A percentile compares a stretch with the other conserved stretches of the same genome.
Evolutionary conservation across 2,888 invertebrate genomes (phyloP).

Genomic region (Toxonevra muliebris): DNA sequence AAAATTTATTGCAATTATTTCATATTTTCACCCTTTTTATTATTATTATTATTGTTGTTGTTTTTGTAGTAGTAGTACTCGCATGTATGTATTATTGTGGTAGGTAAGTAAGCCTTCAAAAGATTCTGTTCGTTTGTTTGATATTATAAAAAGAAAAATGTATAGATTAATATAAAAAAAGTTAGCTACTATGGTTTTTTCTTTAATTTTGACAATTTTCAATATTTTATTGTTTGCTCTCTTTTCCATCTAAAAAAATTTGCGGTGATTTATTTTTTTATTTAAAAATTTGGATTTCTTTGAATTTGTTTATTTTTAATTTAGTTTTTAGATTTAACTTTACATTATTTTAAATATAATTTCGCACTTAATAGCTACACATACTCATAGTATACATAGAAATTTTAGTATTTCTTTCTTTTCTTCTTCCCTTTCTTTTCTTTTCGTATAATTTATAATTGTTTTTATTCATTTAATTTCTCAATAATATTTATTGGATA

Average conservation of each 20-base stretch:
- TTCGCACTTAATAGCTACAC: slow-evolving; percentile 9
- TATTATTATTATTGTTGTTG: neutral
- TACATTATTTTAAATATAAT: slow-evolving; percentile 2
- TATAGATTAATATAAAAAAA: slow-evolving; percentile 15
- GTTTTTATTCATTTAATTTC: neutral
- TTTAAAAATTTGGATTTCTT: neutral
- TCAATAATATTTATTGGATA: slow-evolving; percentile 11
- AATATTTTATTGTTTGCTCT: too few relatives aligned
- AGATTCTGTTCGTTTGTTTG: slow-evolving; percentile 13
- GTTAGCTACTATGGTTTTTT: neutral
- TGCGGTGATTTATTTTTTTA: slow-evolving; percentile 7
- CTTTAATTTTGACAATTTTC: too few relatives aligned
- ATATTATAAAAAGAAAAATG: slow-evolving; percentile 11
- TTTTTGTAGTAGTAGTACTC: slow-evolving; percentile 1
- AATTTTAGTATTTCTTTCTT: too few relatives aligned
- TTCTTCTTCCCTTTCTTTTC: too few relatives aligned
- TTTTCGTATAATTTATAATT: too few relatives aligned
- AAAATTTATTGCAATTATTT: slow-evolving; percentile 4
- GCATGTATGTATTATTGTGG: slow-evolving; percentile 1
- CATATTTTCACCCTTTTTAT: slow-evolving; percentile 2
- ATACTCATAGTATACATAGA: slow-evolving; percentile 12
- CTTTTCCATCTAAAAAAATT: neutral
- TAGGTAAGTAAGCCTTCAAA: slow-evolving; percentile 8
- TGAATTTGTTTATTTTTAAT: too few relatives aligned
- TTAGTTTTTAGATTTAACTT: slow-evolving; percentile 1